These are phyloP conservation scores for Leiothrix lutea DNA, from an alignment of 2,113 vertebrate genomes.

Conservation along the genomic window DNA sequence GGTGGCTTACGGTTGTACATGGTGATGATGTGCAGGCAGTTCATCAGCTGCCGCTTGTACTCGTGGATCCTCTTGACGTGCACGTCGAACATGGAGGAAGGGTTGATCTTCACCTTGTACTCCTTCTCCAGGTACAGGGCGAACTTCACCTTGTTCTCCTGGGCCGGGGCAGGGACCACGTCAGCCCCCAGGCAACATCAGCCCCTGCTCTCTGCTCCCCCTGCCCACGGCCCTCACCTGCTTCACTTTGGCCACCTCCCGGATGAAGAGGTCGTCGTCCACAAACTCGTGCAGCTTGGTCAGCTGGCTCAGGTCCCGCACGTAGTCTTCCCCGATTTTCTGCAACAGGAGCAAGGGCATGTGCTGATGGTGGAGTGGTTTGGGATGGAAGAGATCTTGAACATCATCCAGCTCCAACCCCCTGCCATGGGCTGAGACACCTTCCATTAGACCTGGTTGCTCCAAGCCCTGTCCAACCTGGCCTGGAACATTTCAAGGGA, in stretches of 20 bases:
- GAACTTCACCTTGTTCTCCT: conserved; percentile 98
- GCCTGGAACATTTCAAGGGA: fast-evolving
- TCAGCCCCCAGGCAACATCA: neutral
- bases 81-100: conserved; percentile 93
- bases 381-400: neutral
- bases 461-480: neutral
- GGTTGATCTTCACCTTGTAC: conserved; percentile 90
- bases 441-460: fast-evolving
- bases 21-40: conserved; percentile 91
- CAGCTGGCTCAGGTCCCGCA: conserved; percentile 89
- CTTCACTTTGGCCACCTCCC: conserved; percentile 89
- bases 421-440: neutral
- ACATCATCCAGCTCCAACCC: neutral
- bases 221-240: conserved; percentile 74
- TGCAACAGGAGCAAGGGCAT: neutral
- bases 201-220: neutral
- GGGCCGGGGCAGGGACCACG: neutral
- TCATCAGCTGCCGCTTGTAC: conserved; percentile 96
- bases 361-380: neutral
- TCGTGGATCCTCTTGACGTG: conserved; percentile 98
- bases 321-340: conserved; percentile 93
- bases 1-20: conserved; percentile 94
- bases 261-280: conserved; percentile 81
- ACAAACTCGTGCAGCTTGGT: conserved; percentile 80
- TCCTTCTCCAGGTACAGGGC: conserved; percentile 87